Conservation (phyloP, 2,888 invertebrate genomes). For the Eudasyphora cyanicolor region DNA sequence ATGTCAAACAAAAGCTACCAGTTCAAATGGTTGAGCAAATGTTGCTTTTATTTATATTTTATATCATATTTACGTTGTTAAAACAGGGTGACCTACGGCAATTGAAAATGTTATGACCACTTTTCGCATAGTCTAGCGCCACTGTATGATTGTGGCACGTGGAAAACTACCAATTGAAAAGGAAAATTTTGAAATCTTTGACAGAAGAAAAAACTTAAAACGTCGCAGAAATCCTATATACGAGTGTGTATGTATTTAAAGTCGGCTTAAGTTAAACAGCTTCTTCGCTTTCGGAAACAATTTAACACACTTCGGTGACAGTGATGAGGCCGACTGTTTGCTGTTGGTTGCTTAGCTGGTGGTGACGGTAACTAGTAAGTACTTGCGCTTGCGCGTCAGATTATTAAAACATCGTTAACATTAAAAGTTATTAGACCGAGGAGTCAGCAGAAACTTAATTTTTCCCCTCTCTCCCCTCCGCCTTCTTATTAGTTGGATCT, state of each 20-base stretch:
- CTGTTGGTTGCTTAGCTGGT: neutral
- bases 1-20: no score
- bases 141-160: neutral
- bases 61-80: no score
- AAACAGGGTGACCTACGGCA: no score
- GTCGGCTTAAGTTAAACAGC: neutral
- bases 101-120: no score
- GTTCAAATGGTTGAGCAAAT: no score
- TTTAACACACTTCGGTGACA: conserved; percentile 12
- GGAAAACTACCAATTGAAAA: neutral
- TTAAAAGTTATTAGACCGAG: conserved; percentile 28
- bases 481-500: neutral
- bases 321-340: neutral
- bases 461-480: neutral
- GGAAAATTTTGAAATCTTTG: neutral
- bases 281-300: neutral
- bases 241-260: neutral
- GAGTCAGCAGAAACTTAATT: conserved; percentile 7
- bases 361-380: neutral
- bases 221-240: neutral
- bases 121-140: no score
- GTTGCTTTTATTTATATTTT: no score
- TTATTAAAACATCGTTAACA: conserved; percentile 14
- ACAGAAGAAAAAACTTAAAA: neutral
- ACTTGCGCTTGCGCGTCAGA: neutral